Base-by-base conservation (phyloP, 1,140 invertebrate species). In the Pygmarrhopalites habei region DNA sequence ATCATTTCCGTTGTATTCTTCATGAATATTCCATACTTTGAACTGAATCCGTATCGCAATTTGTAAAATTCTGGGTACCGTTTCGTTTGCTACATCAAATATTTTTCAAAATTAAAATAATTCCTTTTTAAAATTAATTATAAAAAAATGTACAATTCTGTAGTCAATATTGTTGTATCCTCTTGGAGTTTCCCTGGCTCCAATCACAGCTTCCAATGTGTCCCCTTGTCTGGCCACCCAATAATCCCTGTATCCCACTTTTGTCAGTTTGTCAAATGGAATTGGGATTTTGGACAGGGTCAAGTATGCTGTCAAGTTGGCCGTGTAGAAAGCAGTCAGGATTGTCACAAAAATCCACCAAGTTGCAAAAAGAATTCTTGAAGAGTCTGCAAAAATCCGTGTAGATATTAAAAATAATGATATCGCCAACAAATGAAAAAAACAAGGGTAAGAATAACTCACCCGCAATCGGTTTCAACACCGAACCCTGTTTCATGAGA, bases 291-390 rank as follows among this genome's bases (percentile, higher is more conserved):
- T 83, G 1, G 89, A 90, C 14, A 90, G 77, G 0, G 89, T 92
- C 1, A 93, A 78, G 72, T 91, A 92, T 25, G 90, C 90, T 1
- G 90, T 93, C 60, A 93, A 79, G 76, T 93, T 92, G 1, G 90
- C 90, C 2, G 90, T 93, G 74, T 93, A 93, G 75, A 91, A 93
- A n/a, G 89, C 86, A 0, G 89, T 92, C 19, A 93, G 73, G 58
- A 92, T 83, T 41, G 89, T 87, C 56, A 90, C 88, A 73, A 91
- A 92, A 51, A 93, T 82, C 90, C 90, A 92, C 90, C 90, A 93
- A 0, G 88, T 90, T 21, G 89, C 88, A 74, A 92, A 92, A 2
- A 92, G 76, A 28, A 93, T 77, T 41, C 90, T 77, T 1, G 87
- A 85, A 14, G 88, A 86, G 77, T 90, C 90, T 91, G 72, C 19